Evolutionary conservation across 2,113 vertebrate species (phyloP).

Genomic region (Elaphurus davidianus): DNA sequence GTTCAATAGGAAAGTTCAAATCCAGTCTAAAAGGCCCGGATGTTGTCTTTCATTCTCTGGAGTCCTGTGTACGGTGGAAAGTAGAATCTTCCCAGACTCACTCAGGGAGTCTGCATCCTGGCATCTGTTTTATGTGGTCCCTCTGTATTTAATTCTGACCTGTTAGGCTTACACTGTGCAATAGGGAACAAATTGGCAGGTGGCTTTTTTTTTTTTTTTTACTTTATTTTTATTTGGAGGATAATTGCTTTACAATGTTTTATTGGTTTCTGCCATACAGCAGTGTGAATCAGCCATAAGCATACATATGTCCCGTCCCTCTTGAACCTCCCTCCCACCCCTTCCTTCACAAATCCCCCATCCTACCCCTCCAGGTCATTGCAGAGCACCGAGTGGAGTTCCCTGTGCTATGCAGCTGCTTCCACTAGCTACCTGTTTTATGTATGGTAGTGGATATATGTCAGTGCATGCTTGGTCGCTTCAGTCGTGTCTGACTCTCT

Average conservation of each 20-base stretch:
- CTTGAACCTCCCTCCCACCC: neutral
- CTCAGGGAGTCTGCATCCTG: constrained; percentile 60
- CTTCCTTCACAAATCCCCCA: neutral
- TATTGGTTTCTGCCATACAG: neutral
- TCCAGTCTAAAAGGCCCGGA: neutral
- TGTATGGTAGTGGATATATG: no score
- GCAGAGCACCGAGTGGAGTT: neutral
- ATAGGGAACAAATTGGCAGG: constrained; percentile 69
- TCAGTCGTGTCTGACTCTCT: neutral
- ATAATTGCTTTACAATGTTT: neutral
- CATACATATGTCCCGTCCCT: neutral
- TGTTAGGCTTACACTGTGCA: constrained; percentile 62
- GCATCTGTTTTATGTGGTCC: constrained; percentile 71
- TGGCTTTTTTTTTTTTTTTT: constrained; percentile 16
- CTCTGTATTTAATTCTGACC: constrained; percentile 56
- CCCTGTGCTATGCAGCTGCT: neutral
- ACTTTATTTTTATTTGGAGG: neutral
- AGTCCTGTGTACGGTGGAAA: neutral
- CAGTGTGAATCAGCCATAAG: neutral
- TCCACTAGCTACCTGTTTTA: neutral
- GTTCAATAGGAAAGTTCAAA: neutral
- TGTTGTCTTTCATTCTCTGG: neutral
- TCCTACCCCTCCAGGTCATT: neutral
- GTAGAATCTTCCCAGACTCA: constrained; percentile 54
- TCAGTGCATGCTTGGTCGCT: neutral